A percentile compares a stretch with the other conserved stretches of the same genome.
These are phyloP conservation scores for Strix uralensis DNA, from an alignment of 2,113 vertebrate species.

Conservation along the genomic window DNA sequence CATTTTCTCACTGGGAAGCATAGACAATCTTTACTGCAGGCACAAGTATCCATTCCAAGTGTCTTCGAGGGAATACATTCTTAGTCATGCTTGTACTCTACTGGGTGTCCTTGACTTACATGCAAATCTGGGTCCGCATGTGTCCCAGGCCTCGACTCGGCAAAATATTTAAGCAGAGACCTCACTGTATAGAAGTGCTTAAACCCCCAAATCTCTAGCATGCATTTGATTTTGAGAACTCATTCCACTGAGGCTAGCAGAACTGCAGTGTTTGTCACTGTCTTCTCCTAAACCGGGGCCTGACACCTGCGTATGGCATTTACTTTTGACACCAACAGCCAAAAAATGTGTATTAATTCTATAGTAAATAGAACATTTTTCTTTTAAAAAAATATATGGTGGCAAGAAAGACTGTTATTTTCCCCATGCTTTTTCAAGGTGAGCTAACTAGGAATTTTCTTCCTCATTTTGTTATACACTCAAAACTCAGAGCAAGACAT, in stretches of 20 bases:
- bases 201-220: background rate
- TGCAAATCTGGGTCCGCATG: background rate
- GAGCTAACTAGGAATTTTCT: background rate
- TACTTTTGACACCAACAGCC: background rate
- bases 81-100: background rate
- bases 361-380: background rate
- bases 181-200: background rate
- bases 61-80: slow-evolving; percentile 48
- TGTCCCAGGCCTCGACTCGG: background rate
- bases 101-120: slow-evolving; percentile 19
- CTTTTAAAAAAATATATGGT: background rate
- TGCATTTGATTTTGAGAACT: background rate
- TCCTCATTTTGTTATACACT: background rate
- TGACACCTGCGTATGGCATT: background rate
- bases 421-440: background rate
- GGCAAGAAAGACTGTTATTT: background rate
- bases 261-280: background rate
- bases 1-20: slow-evolving; percentile 47
- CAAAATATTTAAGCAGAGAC: background rate
- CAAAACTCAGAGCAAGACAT: background rate
- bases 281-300: background rate
- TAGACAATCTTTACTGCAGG: slow-evolving; percentile 47
- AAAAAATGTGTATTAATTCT: background rate
- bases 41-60: background rate
- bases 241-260: background rate